Evolutionary conservation across 2,113 vertebrate genomes (phyloP).

Genomic region (Protobothrops flavoviridis): DNA sequence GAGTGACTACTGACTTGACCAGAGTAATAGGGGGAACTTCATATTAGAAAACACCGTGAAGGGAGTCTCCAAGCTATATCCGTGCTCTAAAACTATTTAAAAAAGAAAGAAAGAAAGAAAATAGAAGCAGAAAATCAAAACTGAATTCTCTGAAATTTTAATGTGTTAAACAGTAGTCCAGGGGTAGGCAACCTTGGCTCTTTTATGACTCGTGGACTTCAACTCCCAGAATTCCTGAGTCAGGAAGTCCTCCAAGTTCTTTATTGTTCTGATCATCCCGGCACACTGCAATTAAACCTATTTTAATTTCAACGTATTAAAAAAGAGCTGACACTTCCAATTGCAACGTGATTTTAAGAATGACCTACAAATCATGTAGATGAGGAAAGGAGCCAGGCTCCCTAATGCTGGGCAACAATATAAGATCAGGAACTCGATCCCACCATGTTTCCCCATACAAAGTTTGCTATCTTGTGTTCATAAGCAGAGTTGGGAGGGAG

Average conservation of each 20-base stretch:
- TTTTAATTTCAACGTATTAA: not conserved
- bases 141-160: not conserved
- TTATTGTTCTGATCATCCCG: too few species aligned
- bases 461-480: not conserved
- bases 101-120: too few species aligned
- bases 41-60: not conserved
- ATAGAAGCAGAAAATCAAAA: not conserved
- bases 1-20: not conserved
- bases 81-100: not conserved
- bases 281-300: not conserved
- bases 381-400: not conserved
- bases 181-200: too few species aligned
- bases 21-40: not conserved
- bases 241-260: too few species aligned
- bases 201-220: too few species aligned
- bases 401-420: not conserved
- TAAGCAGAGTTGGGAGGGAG: not conserved
- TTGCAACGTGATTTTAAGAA: not conserved
- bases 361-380: not conserved
- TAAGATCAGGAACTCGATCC: not conserved
- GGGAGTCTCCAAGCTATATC: not conserved
- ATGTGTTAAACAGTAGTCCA: not conserved
- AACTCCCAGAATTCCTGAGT: too few species aligned
- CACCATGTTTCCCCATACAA: not conserved
- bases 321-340: not conserved